Evolutionary conservation across 2,888 invertebrate species (phyloP).

Genomic region (Parnassius mnemosyne): DNA sequence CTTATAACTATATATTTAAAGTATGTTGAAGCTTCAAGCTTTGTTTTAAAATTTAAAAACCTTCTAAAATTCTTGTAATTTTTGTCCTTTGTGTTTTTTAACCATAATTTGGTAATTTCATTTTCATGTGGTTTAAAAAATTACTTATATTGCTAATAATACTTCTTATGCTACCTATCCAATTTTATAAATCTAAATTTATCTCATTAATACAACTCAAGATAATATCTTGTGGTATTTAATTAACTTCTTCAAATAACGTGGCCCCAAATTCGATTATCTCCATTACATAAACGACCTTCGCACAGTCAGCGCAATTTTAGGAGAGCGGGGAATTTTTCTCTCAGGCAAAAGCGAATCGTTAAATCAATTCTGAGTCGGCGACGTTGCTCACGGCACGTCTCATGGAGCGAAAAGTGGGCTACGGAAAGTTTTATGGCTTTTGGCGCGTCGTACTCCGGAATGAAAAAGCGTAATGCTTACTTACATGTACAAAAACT

Average conservation of each 20-base stretch:
- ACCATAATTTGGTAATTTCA: too few relatives aligned
- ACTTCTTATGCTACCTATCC: too few relatives aligned
- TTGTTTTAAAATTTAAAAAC: too few relatives aligned
- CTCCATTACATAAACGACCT: conserved; percentile 7
- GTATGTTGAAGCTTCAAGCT: too few relatives aligned
- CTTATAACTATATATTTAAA: too few relatives aligned
- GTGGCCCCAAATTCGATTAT: neutral
- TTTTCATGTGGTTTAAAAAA: too few relatives aligned
- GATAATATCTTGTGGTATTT: conserved; percentile 2
- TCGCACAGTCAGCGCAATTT: conserved; percentile 12
- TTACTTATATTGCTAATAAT: too few relatives aligned
- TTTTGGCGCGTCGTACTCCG: conserved; percentile 4
- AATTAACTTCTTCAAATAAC: conserved; percentile 19
- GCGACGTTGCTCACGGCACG: conserved; percentile 7
- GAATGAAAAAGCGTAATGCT: conserved; percentile 1
- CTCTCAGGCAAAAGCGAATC: conserved; percentile 2
- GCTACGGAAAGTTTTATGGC: conserved; percentile 13
- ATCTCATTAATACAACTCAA: too few relatives aligned
- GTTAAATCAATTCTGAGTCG: conserved; percentile 18
- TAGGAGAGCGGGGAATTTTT: conserved; percentile 14
- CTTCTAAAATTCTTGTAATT: too few relatives aligned
- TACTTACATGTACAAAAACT: conserved; percentile 9
- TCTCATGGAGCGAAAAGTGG: conserved; percentile 5
- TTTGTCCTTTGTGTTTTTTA: too few relatives aligned
- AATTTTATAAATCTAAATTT: too few relatives aligned